Percentiles rank a stretch among this genome's conserved stretches.
Conservation (phyloP, 2,113 vertebrate species). For the western clawed frog (Xenopus tropicalis) region UCB_Xtro_10.0 CM004446.2:70809001-70809500, state of each 20-base stretch:
- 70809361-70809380: slow-evolving; percentile 61
- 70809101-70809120: slow-evolving; percentile 99
- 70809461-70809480: background rate
- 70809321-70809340: slow-evolving; percentile 58
- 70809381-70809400: slow-evolving; percentile 48
- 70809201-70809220: slow-evolving; percentile 83
- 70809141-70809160: slow-evolving; percentile 99
- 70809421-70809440: slow-evolving; percentile 34
- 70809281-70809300: slow-evolving; percentile 57
- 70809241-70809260: slow-evolving; percentile 53
- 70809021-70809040: slow-evolving; percentile 96
- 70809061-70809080: slow-evolving; percentile 91
- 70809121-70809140: slow-evolving; percentile 99
- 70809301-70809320: slow-evolving; percentile 52
- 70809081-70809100: slow-evolving; percentile 98
- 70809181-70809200: slow-evolving; percentile 99
- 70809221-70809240: slow-evolving; percentile 54
- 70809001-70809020: slow-evolving; percentile 80
- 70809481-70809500: background rate
- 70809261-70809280: slow-evolving; percentile 53
- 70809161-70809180: slow-evolving; percentile 99
- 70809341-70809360: slow-evolving; percentile 58
- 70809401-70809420: slow-evolving; percentile 50
- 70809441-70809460: background rate
- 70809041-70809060: slow-evolving; percentile 98